Percentiles rank a stretch among this genome's conserved stretches.
phyloP scores from a whole-genome alignment of 2,797 vertebrate genomes.

The Aldrovandia affinis region DNA sequence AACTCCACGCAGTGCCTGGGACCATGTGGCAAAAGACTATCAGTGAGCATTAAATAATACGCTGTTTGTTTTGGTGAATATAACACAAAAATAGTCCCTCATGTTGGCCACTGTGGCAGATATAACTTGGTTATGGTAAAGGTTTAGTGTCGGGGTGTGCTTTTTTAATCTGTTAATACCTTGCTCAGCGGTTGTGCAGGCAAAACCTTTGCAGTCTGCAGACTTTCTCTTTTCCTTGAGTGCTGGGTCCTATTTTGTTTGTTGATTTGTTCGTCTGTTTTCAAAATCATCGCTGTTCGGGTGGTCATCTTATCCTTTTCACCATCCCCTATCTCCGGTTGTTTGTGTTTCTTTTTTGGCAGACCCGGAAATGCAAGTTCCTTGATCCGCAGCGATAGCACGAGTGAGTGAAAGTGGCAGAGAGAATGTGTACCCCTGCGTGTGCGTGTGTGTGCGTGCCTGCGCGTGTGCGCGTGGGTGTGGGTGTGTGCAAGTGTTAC shows the following conservation, averaged over 20 bases:
- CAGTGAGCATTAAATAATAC: no score
- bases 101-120: background rate
- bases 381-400: constrained; percentile 35
- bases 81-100: background rate
- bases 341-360: background rate
- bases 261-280: background rate
- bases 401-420: constrained; percentile 55
- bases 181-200: background rate
- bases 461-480: constrained; percentile 51
- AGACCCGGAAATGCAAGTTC: constrained; percentile 53
- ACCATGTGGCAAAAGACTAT: no score
- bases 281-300: background rate
- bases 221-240: background rate
- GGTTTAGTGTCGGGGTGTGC: background rate
- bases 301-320: background rate
- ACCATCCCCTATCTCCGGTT: background rate
- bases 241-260: background rate
- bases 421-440: constrained; percentile 44
- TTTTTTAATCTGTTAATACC: background rate
- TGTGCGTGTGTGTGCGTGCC: constrained; percentile 27
- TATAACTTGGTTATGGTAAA: background rate
- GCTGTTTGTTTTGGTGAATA: background rate
- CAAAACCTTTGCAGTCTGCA: background rate
- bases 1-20: no score
- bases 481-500: constrained; percentile 15